A percentile compares a stretch with the other conserved stretches of the same genome.
Conservation (phyloP, 2,888 invertebrate species). For the Apamea sordens region DNA sequence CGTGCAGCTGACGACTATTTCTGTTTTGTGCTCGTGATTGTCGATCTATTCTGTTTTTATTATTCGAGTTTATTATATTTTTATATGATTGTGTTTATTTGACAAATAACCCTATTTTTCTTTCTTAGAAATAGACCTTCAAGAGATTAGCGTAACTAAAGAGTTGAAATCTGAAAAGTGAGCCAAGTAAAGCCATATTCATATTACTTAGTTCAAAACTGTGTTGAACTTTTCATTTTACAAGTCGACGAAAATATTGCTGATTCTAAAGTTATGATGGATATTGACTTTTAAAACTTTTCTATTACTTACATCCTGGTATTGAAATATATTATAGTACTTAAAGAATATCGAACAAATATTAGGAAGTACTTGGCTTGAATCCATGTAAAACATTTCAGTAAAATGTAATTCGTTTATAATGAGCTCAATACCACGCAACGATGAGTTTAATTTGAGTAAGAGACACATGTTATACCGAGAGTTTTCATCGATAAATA, state of each 20-base stretch:
- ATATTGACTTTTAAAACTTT: slow-evolving; percentile 31
- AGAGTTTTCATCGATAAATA: neutral
- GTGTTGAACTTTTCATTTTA: slow-evolving; percentile 23
- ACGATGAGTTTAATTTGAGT: neutral
- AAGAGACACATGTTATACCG: neutral
- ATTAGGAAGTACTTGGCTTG: neutral
- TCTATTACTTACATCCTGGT: slow-evolving; percentile 1
- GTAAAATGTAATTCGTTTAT: neutral
- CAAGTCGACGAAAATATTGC: slow-evolving; percentile 43
- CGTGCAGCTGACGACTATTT: neutral
- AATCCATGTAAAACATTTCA: neutral
- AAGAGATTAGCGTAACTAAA: neutral
- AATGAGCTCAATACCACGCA: neutral
- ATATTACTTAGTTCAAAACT: slow-evolving; percentile 9
- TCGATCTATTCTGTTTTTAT: neutral
- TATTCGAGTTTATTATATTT: neutral
- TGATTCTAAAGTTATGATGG: slow-evolving; percentile 30
- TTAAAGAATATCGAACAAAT: neutral
- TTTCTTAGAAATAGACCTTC: neutral
- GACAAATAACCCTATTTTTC: neutral
- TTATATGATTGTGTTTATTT: neutral
- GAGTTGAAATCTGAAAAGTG: neutral
- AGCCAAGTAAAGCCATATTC: slow-evolving; percentile 5
- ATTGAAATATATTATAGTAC: slow-evolving; percentile 5
- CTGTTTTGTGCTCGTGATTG: neutral